phyloP scores from a whole-genome alignment of 1,140 invertebrate genomes.

The Calosoma granatense region DNA sequence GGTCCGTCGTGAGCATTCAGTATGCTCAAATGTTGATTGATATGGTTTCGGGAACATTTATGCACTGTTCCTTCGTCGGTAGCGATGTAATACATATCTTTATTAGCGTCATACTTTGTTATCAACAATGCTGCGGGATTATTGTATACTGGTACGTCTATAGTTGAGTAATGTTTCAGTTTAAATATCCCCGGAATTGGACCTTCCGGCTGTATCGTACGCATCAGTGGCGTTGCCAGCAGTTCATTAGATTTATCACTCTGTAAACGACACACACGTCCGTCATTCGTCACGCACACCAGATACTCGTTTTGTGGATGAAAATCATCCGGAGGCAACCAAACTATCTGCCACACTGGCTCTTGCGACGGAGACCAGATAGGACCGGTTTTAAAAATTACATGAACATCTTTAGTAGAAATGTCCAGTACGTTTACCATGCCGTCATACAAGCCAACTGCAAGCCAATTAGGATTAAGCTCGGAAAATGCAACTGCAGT shows the following conservation, averaged over 20 bases:
- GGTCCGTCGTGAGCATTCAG: slow-evolving; percentile 70
- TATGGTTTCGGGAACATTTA: slow-evolving; percentile 54
- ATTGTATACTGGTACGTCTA: slow-evolving; percentile 41
- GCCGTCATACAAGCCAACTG: slow-evolving; percentile 71
- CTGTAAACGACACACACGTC: slow-evolving; percentile 27
- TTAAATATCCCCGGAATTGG: slow-evolving; percentile 45
- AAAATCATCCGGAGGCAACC: slow-evolving; percentile 30
- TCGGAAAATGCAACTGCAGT: slow-evolving; percentile 64
- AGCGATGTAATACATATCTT: slow-evolving; percentile 64
- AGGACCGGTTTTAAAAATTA: slow-evolving; percentile 34
- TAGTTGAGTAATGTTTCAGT: slow-evolving; percentile 34
- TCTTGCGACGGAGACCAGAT: slow-evolving; percentile 40
- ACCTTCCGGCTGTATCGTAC: slow-evolving; percentile 48
- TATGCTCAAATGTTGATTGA: slow-evolving; percentile 55
- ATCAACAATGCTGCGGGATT: slow-evolving; percentile 50
- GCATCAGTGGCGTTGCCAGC: slow-evolving; percentile 47
- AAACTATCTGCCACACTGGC: slow-evolving; percentile 53
- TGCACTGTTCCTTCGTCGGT: slow-evolving; percentile 76
- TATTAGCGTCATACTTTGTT: slow-evolving; percentile 51
- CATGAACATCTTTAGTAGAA: slow-evolving; percentile 33
- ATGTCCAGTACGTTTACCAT: slow-evolving; percentile 62
- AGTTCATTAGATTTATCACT: slow-evolving; percentile 39
- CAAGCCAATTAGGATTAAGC: slow-evolving; percentile 57
- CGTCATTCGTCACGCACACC: slow-evolving; percentile 24
- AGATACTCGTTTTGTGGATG: not conserved